phyloP scores from a whole-genome alignment of 2,113 vertebrate genomes.

The Sinocyclocheilus anshuiensis region DNA sequence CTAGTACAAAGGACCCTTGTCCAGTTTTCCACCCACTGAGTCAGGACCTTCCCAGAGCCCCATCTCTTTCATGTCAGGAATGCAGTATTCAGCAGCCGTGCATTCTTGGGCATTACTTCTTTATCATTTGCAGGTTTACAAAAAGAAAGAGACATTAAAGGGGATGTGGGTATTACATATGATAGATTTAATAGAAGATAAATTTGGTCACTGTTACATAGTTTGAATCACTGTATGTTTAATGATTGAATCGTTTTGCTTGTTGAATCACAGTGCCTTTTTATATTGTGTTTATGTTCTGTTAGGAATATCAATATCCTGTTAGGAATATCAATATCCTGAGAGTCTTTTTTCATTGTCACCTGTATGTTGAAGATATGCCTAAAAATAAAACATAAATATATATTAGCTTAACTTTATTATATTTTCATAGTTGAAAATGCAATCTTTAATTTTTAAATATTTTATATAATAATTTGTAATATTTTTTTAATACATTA shows the following conservation, averaged over 20 bases:
- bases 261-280: not conserved
- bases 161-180: not conserved
- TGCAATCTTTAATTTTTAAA: not conserved
- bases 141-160: not conserved
- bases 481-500: not conserved
- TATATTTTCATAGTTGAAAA: not conserved
- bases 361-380: not conserved
- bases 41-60: not conserved
- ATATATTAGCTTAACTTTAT: too few species aligned
- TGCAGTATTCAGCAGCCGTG: constrained; percentile 9
- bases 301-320: too few species aligned
- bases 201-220: not conserved
- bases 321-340: too few species aligned
- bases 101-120: constrained; percentile 29
- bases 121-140: not conserved
- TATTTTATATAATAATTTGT: not conserved
- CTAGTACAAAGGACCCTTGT: constrained; percentile 36
- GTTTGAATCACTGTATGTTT: not conserved
- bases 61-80: constrained; percentile 29
- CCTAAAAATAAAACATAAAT: not conserved
- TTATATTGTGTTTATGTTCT: too few species aligned
- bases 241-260: not conserved
- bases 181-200: not conserved
- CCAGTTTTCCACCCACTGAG: constrained; percentile 17
- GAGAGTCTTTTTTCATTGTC: not conserved